Conservation (phyloP, 2,888 invertebrate genomes). For the Drosophila percnosoma region DNA sequence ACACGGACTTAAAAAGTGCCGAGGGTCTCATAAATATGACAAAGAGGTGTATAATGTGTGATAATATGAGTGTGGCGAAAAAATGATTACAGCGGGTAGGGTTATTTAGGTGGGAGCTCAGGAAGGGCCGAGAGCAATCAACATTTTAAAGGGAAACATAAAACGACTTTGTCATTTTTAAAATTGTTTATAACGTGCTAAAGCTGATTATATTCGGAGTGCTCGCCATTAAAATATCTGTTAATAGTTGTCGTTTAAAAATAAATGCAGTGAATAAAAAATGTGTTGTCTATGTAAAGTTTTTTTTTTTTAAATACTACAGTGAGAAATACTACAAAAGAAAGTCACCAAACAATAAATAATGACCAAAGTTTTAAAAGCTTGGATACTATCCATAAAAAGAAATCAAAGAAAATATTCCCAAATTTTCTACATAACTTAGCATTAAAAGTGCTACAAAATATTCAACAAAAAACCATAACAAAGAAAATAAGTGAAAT, state of each 20-base stretch:
- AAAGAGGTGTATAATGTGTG: constrained; percentile 57
- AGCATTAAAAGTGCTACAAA: background rate
- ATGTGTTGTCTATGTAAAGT: background rate
- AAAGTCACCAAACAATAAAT: background rate
- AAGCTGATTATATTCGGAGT: background rate
- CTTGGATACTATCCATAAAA: background rate
- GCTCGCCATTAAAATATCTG: background rate
- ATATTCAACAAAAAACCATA: constrained; percentile 1
- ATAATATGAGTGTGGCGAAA: constrained; percentile 42
- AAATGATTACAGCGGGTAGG: background rate
- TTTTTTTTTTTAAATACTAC: background rate
- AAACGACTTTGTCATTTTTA: background rate
- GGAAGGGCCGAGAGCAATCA: background rate
- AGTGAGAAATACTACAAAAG: background rate
- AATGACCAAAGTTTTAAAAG: background rate
- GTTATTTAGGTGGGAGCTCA: background rate
- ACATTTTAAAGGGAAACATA: background rate
- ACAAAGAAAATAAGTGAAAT: constrained; percentile 10
- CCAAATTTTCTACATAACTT: background rate
- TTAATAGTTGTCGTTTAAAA: background rate
- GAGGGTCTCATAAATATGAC: constrained; percentile 55
- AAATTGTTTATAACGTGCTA: background rate
- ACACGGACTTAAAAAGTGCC: constrained; percentile 48
- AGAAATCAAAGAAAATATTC: background rate
- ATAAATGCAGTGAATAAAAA: background rate